Base-by-base conservation (phyloP, 2,797 vertebrate genomes). In the Sarcoramphus papa region DNA sequence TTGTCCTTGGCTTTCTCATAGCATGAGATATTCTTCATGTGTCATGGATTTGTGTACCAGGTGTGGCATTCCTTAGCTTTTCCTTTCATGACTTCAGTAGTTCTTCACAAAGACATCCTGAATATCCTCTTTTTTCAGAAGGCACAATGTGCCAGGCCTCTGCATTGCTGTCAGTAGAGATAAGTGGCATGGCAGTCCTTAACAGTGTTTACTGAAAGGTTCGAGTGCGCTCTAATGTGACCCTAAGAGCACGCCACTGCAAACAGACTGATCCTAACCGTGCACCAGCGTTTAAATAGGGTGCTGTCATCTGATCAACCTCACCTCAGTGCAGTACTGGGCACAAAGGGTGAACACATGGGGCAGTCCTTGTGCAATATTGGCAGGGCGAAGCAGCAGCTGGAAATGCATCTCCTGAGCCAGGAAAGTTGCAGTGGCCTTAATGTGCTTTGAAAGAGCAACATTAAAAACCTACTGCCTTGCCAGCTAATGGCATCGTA, bases 391-490 rank as follows among this genome's bases (percentile, higher is more conserved):
- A 73, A 75, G 76, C 53, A 88, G 89, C 72, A 90, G 72, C 91
- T 93, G 87, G 81, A 92, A 95, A 94, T 28, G 53, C 35, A n/a
- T 63, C 48, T 87, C 63, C 53, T 4, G 50, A 80, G 82, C 92
- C 87, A 91, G 75, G 91, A 83, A 88, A 92, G 31, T 48, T 90
- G 72, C 28, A 62, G 54, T 64, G 41, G 68, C 50, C 65, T 85
- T 92, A 83, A 88, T 68, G 45, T 67, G 75, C 68, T 96, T 92
- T 93, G 93, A 90, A 96, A 94, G 75, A 83, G 53, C 75, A 72
- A 53, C 72, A 72, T 79, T 91, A 91, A 96, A 89, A 64, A 88
- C 68, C 78, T 90, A 18, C 57, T 88, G 60, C 85, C 60, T 85
- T 85, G 89, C 92, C 94, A 94, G 86, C 77, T 94, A 53, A 88